These are phyloP conservation scores for Eucera pruinosa DNA, from an alignment of 2,888 invertebrate species.

Conservation along the genomic window DNA sequence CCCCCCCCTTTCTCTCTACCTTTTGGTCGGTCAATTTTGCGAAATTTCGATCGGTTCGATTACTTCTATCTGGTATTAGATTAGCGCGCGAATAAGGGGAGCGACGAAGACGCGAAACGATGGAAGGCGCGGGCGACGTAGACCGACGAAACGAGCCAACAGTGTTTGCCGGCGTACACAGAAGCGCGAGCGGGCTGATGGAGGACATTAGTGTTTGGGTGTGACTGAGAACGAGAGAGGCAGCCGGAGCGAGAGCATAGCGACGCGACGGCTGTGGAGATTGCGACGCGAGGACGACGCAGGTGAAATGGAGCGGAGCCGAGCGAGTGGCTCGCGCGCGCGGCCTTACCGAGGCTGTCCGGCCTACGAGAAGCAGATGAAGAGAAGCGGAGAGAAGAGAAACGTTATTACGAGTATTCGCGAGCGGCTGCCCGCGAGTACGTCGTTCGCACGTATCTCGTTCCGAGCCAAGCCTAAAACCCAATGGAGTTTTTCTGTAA, in stretches of 20 bases:
- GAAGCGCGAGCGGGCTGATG: too few species aligned
- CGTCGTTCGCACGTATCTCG: constrained; percentile 18
- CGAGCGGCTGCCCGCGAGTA: constrained; percentile 7
- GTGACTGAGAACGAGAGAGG: background rate
- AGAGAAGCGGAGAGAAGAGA: background rate
- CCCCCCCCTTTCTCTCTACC: background rate
- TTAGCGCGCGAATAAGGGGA: background rate
- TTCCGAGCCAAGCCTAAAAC: constrained; percentile 45
- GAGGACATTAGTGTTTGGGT: background rate
- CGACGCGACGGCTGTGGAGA: background rate
- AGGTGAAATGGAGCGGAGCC: constrained; percentile 2
- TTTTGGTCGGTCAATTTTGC: background rate
- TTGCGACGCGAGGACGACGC: background rate
- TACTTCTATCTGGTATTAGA: background rate
- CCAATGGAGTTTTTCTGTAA: constrained; percentile 59
- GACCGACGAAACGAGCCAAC: background rate
- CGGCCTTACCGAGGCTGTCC: background rate
- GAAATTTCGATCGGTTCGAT: background rate
- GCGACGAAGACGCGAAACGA: background rate
- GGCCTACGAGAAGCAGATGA: constrained; percentile 9
- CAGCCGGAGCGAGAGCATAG: too few species aligned
- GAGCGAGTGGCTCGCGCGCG: background rate
- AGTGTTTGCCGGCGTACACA: background rate
- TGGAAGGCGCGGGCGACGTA: background rate
- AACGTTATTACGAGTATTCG: constrained; percentile 7